Percentiles rank a stretch among this genome's conserved stretches.
Conservation (phyloP, 2,888 invertebrate species). For the Caenorhabditis japonica region DNA sequence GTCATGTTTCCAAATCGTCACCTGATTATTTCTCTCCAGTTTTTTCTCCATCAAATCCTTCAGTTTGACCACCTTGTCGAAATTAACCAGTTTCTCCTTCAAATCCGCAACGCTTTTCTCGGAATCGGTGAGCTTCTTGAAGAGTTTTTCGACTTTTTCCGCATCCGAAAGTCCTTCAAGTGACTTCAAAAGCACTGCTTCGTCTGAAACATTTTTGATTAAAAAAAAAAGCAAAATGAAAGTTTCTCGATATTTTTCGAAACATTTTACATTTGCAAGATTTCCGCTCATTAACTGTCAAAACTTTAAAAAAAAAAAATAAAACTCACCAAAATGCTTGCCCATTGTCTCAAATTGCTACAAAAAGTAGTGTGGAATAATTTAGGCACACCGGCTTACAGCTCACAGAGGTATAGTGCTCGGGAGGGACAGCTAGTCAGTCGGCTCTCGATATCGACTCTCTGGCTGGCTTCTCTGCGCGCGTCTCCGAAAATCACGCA, state of each 20-base stretch:
- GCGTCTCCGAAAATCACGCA: constrained; percentile 31
- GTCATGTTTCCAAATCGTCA: no score
- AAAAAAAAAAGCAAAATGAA: background rate
- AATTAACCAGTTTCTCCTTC: constrained; percentile 36
- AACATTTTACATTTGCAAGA: no score
- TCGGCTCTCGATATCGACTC: background rate
- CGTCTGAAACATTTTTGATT: constrained; percentile 31
- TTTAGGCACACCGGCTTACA: no score
- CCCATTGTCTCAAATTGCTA: constrained; percentile 19
- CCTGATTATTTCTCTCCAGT: constrained; percentile 58
- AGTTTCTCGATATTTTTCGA: no score
- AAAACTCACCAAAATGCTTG: constrained; percentile 33
- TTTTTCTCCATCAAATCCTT: constrained; percentile 60
- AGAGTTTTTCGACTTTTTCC: constrained; percentile 53
- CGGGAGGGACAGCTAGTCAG: background rate
- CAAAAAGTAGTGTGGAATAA: constrained; percentile 25
- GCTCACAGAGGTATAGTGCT: constrained; percentile 29
- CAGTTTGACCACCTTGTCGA: constrained; percentile 57
- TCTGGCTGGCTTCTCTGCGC: constrained; percentile 11
- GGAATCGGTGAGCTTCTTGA: constrained; percentile 44
- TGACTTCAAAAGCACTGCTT: constrained; percentile 48
- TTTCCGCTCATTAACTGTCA: no score
- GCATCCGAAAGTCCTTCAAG: constrained; percentile 52
- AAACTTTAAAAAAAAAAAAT: background rate
- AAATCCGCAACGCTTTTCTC: constrained; percentile 46